Conservation (phyloP, 2,888 invertebrate species). For the Macaria liturata region DNA sequence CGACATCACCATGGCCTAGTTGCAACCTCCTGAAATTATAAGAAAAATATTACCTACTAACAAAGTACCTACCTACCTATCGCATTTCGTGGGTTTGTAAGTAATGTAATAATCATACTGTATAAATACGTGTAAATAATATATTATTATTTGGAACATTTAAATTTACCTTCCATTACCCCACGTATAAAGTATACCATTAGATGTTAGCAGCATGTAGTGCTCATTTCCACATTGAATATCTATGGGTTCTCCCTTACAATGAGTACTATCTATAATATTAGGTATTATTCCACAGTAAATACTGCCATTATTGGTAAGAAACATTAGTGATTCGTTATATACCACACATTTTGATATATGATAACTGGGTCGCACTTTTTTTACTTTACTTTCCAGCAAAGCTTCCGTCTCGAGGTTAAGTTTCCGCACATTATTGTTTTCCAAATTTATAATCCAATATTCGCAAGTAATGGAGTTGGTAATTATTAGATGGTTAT, state of each 20-base stretch:
- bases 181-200: constrained; percentile 91
- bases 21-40: constrained; percentile 89
- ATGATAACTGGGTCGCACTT: constrained; percentile 39
- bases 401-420: constrained; percentile 49
- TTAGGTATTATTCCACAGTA: constrained; percentile 84
- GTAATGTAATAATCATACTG: no score
- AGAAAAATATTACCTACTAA: no score
- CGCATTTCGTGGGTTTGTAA: no score
- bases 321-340: constrained; percentile 53
- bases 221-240: constrained; percentile 93
- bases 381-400: constrained; percentile 41
- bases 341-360: constrained; percentile 49
- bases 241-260: constrained; percentile 81
- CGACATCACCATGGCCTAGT: constrained; percentile 90
- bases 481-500: constrained; percentile 53
- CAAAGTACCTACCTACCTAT: no score
- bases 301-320: constrained; percentile 63
- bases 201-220: constrained; percentile 86
- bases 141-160: background rate
- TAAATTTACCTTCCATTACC: constrained; percentile 89
- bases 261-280: constrained; percentile 81
- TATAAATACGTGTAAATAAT: background rate
- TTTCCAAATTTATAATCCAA: constrained; percentile 55
- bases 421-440: constrained; percentile 44
- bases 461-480: constrained; percentile 44